Evolutionary conservation across 2,797 vertebrate genomes (phyloP).

Genomic region (Intellagama lesueurii): DNA sequence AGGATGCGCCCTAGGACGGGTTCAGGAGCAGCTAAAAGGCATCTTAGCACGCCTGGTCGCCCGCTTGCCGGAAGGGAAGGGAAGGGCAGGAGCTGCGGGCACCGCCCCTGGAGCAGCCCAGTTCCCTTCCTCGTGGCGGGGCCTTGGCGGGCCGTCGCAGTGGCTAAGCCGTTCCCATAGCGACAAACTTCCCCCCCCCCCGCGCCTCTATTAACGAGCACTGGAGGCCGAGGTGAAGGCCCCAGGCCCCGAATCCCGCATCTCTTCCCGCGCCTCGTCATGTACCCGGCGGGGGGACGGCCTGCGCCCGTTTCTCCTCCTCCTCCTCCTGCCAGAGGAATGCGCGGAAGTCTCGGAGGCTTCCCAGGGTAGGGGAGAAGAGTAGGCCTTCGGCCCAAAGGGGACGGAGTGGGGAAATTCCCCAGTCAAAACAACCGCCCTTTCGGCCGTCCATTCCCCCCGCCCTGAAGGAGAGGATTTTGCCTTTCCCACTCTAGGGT

Average conservation of each 20-base stretch:
- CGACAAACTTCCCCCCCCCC: background rate
- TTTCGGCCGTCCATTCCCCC: background rate
- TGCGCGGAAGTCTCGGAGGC: background rate
- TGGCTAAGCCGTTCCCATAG: background rate
- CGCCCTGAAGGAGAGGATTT: background rate
- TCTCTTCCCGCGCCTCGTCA: background rate
- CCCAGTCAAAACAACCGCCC: background rate
- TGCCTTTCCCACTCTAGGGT: background rate
- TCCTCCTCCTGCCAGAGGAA: background rate
- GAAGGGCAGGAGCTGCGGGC: too few species aligned
- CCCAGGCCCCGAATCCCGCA: too few species aligned
- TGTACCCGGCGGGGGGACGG: background rate
- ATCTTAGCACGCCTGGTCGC: too few species aligned
- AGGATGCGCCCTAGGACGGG: too few species aligned
- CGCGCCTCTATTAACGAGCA: background rate
- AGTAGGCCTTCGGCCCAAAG: background rate
- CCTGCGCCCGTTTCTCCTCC: background rate
- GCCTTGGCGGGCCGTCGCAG: too few species aligned
- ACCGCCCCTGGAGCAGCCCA: too few species aligned
- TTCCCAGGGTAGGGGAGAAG: background rate
- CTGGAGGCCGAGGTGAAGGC: background rate
- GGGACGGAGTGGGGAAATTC: too few species aligned
- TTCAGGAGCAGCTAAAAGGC: too few species aligned
- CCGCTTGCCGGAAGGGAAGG: too few species aligned
- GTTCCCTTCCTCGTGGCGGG: too few species aligned